Percentiles rank a stretch among this genome's conserved stretches.
Conservation (phyloP, 2,888 invertebrate genomes). For the Apamea anceps region DNA sequence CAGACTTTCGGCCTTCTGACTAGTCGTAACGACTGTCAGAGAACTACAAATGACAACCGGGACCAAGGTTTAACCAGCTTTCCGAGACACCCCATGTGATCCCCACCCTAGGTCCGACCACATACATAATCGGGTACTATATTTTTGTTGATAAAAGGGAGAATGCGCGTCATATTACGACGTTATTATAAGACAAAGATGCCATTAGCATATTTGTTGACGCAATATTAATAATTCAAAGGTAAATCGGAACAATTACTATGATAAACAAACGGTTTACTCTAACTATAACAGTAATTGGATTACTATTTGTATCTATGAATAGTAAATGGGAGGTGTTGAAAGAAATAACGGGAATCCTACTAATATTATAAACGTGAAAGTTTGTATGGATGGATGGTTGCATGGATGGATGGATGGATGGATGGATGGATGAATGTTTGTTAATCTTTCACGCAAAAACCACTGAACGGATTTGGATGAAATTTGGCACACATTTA, state of each 20-base stretch:
- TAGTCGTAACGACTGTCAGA: too few relatives aligned
- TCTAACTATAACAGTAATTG: constrained; percentile 19
- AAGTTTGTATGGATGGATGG: too few relatives aligned
- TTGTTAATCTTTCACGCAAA: too few relatives aligned
- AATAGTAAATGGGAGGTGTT: constrained; percentile 9
- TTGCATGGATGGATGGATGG: too few relatives aligned
- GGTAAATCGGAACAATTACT: constrained; percentile 39
- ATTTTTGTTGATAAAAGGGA: constrained; percentile 12
- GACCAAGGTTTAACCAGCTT: background rate
- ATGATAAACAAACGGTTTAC: constrained; percentile 32
- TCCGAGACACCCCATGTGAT: background rate
- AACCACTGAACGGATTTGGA: too few relatives aligned
- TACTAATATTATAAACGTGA: too few relatives aligned
- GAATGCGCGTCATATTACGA: constrained; percentile 12
- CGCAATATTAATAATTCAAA: constrained; percentile 49
- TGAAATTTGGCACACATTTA: too few relatives aligned
- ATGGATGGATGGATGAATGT: too few relatives aligned
- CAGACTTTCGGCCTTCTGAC: too few relatives aligned
- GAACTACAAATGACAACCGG: background rate
- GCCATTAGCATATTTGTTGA: constrained; percentile 48
- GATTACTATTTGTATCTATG: constrained; percentile 21
- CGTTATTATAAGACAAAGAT: constrained; percentile 33
- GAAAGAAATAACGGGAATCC: constrained; percentile 1
- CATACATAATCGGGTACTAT: background rate
- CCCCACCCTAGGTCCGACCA: background rate